Evolutionary conservation across 2,113 vertebrate genomes (phyloP), one percentile per base, ranked within the genome.

Genomic region (Rhabdomys dilectus): DNA sequence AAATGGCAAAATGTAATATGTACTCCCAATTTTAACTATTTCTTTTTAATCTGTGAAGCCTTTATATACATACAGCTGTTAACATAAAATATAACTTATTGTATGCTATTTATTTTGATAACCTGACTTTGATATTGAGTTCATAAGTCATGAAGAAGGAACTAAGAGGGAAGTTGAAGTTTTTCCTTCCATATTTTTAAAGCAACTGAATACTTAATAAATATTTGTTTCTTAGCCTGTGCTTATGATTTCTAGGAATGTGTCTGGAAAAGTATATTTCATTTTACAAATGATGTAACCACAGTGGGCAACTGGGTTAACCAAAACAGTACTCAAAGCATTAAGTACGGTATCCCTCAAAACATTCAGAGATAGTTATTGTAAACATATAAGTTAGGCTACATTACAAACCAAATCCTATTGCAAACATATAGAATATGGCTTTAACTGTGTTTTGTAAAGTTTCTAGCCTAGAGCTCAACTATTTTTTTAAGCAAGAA

Each of bases 401-500:
- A 45, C 8, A 39, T 73, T 73, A 39, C 8, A 73, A 73, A 10
- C 72, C 72, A 39, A 39, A 73, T 73, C 21, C n/a, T 73, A 42
- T 36, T 8, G 2, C 13, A 58, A 82, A 78, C 19, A 16, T 66
- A 9, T 16, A 22, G 3, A 76, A 5, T 76, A 60, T 89, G 15
- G 1, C 7, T 24, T 86, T 88, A 60, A 64, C 34, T 7, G 84
- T 11, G 75, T 76, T 95, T 94, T 19, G 31, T 77, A 2, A 84
- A 89, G 11, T 84, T 82, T 24, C 21, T 16, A 87, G 8, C 16
- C 34, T 89, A 29, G 13, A 80, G 8, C 9, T 75, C 60, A 89
- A 82, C 62, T 17, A 96, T 10, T 91, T 26, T 85, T 92, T 77
- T 88, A 51, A 51, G 31, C 88, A 68, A 96, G 76, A 75, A 51